A percentile compares a stretch with the other conserved stretches of the same genome.
Conservation (phyloP, 2,888 invertebrate species). For the Acanthosoma haemorrhoidale region DNA sequence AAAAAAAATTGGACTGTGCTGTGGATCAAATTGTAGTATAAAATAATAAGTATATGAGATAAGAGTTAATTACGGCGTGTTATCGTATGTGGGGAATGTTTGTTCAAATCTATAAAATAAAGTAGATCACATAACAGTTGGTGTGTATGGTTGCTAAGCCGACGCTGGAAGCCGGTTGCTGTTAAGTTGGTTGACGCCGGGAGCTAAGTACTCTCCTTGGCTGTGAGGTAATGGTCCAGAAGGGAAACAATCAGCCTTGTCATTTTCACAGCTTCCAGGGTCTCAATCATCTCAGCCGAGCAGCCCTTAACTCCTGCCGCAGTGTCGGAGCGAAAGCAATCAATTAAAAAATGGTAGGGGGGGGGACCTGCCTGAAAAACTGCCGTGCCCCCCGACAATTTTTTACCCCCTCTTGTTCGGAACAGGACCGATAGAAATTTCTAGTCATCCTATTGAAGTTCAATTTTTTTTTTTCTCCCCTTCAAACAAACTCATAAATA, state of each 20-base stretch:
- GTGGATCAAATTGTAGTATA: too few relatives aligned
- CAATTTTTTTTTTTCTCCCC: not conserved
- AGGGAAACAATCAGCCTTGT: constrained; percentile 35
- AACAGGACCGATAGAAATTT: not conserved
- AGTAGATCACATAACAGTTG: too few relatives aligned
- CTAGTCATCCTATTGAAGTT: constrained; percentile 14
- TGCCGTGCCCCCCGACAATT: not conserved
- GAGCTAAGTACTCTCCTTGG: constrained; percentile 24
- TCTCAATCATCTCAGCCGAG: constrained; percentile 31
- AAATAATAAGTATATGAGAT: too few relatives aligned
- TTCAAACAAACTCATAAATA: not conserved
- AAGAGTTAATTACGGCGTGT: too few relatives aligned
- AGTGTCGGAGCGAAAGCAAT: not conserved
- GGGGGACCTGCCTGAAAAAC: not conserved
- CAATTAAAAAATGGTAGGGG: constrained; percentile 15
- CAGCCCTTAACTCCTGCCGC: not conserved
- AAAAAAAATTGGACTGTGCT: too few relatives aligned
- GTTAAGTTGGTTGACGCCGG: not conserved
- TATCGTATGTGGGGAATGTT: too few relatives aligned
- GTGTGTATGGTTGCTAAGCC: too few relatives aligned
- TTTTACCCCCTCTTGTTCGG: not conserved
- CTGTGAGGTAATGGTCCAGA: constrained; percentile 31
- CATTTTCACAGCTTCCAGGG: constrained; percentile 33
- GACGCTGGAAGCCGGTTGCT: not conserved
- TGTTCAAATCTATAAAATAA: too few relatives aligned